Conservation (phyloP, 2,888 invertebrate species). For the Nysson spinosus region DNA sequence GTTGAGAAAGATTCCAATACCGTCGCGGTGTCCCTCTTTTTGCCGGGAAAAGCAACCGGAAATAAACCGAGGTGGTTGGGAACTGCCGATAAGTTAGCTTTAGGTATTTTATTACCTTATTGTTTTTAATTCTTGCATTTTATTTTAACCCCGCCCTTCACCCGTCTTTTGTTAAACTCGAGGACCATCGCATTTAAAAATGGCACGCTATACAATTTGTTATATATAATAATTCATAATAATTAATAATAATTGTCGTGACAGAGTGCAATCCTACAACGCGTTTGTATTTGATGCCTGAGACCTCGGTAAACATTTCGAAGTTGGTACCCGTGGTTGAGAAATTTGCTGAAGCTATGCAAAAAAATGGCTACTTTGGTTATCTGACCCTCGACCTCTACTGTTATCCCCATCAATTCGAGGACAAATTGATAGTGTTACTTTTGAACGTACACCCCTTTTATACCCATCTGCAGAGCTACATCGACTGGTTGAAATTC, state of each 20-base stretch:
- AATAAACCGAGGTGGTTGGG: conserved; percentile 47
- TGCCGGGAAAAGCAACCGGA: conserved; percentile 40
- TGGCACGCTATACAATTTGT: not conserved
- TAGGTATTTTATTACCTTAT: conserved; percentile 33
- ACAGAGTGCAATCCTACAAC: conserved; percentile 29
- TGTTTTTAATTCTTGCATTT: not conserved
- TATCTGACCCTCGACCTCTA: conserved; percentile 53
- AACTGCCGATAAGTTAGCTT: conserved; percentile 51
- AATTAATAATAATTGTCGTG: not conserved
- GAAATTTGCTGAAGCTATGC: conserved; percentile 40
- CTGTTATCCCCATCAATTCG: conserved; percentile 36
- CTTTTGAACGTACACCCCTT: conserved; percentile 49
- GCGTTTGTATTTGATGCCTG: conserved; percentile 52
- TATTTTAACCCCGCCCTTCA: no score
- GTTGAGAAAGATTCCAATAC: conserved; percentile 32
- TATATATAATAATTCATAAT: no score
- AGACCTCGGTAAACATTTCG: conserved; percentile 45
- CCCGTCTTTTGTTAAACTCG: no score
- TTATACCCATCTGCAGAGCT: conserved; percentile 55
- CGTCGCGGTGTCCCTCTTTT: conserved; percentile 40
- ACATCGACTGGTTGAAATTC: conserved; percentile 59
- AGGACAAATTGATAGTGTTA: conserved; percentile 37
- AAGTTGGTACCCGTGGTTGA: conserved; percentile 40
- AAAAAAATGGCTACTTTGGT: conserved; percentile 56
- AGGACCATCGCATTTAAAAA: no score